Conservation (phyloP, 1,140 invertebrate genomes). For the Tribolium castaneum region DNA sequence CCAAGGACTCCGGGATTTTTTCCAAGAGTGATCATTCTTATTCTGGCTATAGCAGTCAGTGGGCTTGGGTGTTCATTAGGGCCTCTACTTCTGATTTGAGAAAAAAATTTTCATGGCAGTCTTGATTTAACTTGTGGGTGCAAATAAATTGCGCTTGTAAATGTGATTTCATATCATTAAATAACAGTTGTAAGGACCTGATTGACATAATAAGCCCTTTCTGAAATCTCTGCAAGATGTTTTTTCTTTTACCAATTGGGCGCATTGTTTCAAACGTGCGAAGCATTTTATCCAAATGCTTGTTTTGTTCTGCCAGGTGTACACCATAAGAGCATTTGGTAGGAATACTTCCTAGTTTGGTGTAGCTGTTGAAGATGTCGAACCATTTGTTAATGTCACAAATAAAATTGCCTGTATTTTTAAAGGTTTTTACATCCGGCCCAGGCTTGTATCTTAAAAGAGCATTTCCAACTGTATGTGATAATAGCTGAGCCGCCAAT, state of each 20-base stretch:
- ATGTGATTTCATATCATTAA: neutral
- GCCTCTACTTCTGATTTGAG: conserved; percentile 4
- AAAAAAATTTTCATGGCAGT: conserved; percentile 3
- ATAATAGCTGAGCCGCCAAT: conserved; percentile 47
- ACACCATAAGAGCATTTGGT: neutral
- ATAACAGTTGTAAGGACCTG: neutral
- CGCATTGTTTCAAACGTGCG: neutral
- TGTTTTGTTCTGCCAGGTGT: neutral
- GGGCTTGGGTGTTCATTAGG: conserved; percentile 6
- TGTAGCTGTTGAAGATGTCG: neutral
- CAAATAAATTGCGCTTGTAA: neutral
- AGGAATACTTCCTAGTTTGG: neutral
- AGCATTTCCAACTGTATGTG: conserved; percentile 38
- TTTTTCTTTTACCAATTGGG: neutral
- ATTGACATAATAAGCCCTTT: conserved; percentile 10
- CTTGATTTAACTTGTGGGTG: neutral
- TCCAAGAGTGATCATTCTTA: neutral
- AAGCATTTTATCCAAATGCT: neutral
- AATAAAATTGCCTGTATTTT: neutral
- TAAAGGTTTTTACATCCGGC: neutral
- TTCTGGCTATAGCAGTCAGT: neutral
- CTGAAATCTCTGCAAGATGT: conserved; percentile 2
- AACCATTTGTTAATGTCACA: too few species aligned
- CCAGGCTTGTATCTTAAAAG: conserved; percentile 22
- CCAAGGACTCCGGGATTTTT: neutral